Evolutionary conservation across 1,140 invertebrate genomes (phyloP).

Genomic region (Antheraea pernyi): DNA sequence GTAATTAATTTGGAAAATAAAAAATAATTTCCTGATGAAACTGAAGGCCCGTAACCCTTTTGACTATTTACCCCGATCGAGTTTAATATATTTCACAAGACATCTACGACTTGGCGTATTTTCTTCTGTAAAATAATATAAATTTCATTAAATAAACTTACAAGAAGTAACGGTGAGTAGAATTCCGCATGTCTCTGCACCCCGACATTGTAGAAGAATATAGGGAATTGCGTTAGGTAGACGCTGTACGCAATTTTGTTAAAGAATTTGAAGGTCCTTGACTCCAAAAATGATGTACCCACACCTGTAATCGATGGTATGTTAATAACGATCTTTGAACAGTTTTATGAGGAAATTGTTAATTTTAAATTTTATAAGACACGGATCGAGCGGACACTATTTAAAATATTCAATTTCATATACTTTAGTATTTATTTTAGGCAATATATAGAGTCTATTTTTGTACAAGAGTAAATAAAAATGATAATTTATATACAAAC

Average conservation of each 20-base stretch:
- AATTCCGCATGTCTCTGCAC: constrained; percentile 72
- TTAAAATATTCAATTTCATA: not conserved
- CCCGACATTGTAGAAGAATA: constrained; percentile 81
- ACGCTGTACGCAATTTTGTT: constrained; percentile 81
- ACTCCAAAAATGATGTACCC: constrained; percentile 66
- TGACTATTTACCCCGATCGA: too few species aligned
- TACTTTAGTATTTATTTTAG: not conserved
- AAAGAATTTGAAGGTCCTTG: constrained; percentile 80
- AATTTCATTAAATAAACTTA: constrained; percentile 40
- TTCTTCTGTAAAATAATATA: too few species aligned
- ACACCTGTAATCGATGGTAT: constrained; percentile 48
- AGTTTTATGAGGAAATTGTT: too few species aligned
- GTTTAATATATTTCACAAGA: too few species aligned
- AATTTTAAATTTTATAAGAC: too few species aligned
- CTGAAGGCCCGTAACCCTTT: too few species aligned
- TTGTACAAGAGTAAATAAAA: constrained; percentile 17
- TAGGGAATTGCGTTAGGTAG: constrained; percentile 81
- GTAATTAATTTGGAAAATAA: too few species aligned
- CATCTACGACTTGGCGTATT: too few species aligned
- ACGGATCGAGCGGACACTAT: too few species aligned
- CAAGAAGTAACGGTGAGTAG: constrained; percentile 67
- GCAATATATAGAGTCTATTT: not conserved
- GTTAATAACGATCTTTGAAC: too few species aligned
- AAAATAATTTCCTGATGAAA: too few species aligned
- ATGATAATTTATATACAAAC: constrained; percentile 18